phyloP scores from a whole-genome alignment of 2,797 vertebrate genomes.

The Muscicapa comitata region DNA sequence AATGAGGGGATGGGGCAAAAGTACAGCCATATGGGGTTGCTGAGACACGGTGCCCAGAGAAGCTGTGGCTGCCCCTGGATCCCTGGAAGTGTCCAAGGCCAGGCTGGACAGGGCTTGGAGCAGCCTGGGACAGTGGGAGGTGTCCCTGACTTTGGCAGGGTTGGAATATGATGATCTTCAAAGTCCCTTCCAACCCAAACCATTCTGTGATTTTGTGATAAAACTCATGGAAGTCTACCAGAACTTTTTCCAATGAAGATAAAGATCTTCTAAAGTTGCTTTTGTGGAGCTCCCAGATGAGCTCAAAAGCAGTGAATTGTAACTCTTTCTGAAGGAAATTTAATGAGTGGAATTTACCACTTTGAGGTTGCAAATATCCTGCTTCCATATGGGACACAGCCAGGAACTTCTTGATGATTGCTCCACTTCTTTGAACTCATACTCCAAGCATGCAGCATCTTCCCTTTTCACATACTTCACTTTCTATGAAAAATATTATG shows the following conservation, averaged over 20 bases:
- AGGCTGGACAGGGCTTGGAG: rapidly evolving
- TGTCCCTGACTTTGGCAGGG: too few relatives aligned
- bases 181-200: neutral
- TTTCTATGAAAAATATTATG: neutral
- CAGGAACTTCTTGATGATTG: neutral
- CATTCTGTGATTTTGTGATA: neutral
- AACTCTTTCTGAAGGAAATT: neutral
- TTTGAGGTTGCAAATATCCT: neutral
- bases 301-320: neutral
- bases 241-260: neutral
- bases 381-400: neutral
- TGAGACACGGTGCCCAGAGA: neutral
- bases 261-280: neutral
- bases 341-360: neutral
- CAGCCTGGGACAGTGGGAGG: rapidly evolving
- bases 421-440: neutral
- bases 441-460: neutral
- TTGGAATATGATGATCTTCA: rapidly evolving
- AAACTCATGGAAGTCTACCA: neutral
- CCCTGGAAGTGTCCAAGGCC: rapidly evolving
- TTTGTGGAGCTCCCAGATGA: neutral
- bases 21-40: neutral
- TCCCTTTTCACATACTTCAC: neutral
- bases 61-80: neutral
- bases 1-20: neutral